Conservation (phyloP, 2,888 invertebrate species). For the Tortrix viridana region DNA sequence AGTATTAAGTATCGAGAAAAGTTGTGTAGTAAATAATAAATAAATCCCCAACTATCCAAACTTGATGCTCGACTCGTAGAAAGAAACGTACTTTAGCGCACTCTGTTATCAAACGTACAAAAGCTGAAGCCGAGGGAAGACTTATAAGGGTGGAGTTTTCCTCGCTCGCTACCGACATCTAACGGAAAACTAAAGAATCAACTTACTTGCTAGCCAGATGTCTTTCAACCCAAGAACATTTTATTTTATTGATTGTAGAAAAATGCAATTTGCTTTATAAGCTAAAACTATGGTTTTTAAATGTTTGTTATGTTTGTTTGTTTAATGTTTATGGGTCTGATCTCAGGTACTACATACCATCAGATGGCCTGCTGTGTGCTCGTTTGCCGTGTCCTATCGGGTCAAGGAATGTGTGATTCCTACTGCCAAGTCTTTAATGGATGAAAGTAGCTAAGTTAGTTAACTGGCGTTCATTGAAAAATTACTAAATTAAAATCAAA, state of each 20-base stretch:
- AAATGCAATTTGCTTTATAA: not conserved
- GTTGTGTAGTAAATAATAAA: not conserved
- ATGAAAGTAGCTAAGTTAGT: no score
- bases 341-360: no score
- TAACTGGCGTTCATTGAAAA: no score
- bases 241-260: constrained; percentile 22
- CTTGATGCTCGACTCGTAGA: not conserved
- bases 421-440: no score
- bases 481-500: no score
- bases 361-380: no score
- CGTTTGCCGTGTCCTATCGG: no score
- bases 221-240: constrained; percentile 12
- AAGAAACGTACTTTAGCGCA: constrained; percentile 55
- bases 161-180: constrained; percentile 66
- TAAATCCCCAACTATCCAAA: not conserved
- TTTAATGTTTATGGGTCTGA: no score
- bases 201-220: constrained; percentile 41
- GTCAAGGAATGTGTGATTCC: no score
- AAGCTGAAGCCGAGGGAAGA: constrained; percentile 52
- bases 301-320: no score
- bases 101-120: constrained; percentile 62
- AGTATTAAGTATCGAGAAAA: no score
- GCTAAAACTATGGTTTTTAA: no score
- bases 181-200: constrained; percentile 66
- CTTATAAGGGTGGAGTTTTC: constrained; percentile 45